Evolutionary conservation across 1,140 invertebrate genomes (phyloP).

Genomic region (Charaxes varanes): DNA sequence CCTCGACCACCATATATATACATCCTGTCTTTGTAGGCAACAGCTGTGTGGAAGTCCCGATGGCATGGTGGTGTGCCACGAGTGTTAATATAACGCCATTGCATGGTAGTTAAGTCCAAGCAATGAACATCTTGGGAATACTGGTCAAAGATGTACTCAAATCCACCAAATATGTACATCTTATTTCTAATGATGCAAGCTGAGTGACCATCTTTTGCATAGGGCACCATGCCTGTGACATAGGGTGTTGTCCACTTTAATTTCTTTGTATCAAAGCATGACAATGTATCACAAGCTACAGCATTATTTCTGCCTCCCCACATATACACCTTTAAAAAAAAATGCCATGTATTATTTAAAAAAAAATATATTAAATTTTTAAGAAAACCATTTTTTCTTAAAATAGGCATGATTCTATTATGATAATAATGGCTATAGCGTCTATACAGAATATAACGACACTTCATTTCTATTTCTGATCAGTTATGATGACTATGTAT

Average conservation of each 20-base stretch:
- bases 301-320: constrained; percentile 94
- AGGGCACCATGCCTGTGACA: constrained; percentile 81
- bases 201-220: constrained; percentile 91
- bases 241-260: constrained; percentile 80
- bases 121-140: constrained; percentile 88
- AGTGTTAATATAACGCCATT: constrained; percentile 80
- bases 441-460: too few relatives aligned
- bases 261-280: constrained; percentile 85
- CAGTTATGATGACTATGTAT: too few relatives aligned
- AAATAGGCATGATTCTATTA: too few relatives aligned
- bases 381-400: too few relatives aligned
- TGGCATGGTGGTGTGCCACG: constrained; percentile 79
- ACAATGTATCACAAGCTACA: constrained; percentile 85
- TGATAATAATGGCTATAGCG: too few relatives aligned
- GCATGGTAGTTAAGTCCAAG: constrained; percentile 82
- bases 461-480: too few relatives aligned
- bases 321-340: constrained; percentile 77
- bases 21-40: constrained; percentile 83
- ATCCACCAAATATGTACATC: constrained; percentile 95
- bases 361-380: too few relatives aligned
- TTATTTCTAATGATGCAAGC: constrained; percentile 86
- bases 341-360: constrained; percentile 4
- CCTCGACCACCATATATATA: constrained; percentile 92
- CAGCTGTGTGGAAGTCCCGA: constrained; percentile 92
- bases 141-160: constrained; percentile 83